Percentiles rank a stretch among this genome's conserved stretches.
Conservation (phyloP, 2,797 vertebrate species). For the Tenualosa thibaudeaui region DNA sequence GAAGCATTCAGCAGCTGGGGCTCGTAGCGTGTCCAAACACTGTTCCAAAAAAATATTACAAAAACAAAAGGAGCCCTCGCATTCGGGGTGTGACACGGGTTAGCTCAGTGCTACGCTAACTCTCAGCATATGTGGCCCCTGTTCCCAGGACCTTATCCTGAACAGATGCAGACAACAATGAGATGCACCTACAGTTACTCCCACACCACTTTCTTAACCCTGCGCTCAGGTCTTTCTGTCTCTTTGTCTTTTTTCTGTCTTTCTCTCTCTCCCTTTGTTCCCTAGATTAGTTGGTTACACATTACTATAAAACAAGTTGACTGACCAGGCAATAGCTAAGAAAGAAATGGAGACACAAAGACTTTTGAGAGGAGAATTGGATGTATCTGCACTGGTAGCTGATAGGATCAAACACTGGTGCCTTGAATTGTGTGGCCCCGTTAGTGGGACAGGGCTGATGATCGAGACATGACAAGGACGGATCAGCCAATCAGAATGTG, state of each 20-base stretch:
- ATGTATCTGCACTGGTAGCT: not conserved
- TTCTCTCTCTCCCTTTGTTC: not conserved
- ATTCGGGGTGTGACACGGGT: constrained; percentile 53
- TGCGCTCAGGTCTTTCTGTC: not conserved
- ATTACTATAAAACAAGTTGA: not conserved
- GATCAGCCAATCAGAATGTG: too few species aligned
- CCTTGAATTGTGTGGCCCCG: not conserved
- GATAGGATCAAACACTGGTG: not conserved
- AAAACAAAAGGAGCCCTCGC: constrained; percentile 42
- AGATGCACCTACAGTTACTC: constrained; percentile 14
- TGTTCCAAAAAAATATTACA: constrained; percentile 22
- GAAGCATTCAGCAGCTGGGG: constrained; percentile 77
- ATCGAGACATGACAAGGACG: not conserved
- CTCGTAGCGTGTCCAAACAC: constrained; percentile 50
- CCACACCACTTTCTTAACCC: constrained; percentile 23
- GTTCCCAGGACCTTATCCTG: constrained; percentile 19
- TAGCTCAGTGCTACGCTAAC: constrained; percentile 34
- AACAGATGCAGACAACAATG: constrained; percentile 11
- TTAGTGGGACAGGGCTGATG: not conserved
- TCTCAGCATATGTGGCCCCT: constrained; percentile 31
- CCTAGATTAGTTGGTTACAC: not conserved
- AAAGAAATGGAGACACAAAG: constrained; percentile 5
- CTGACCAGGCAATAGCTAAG: not conserved
- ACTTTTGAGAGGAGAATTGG: not conserved
- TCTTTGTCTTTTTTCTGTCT: not conserved